Evolutionary conservation across 2,888 invertebrate species (phyloP).

Genomic region (Agrochola lychnidis): DNA sequence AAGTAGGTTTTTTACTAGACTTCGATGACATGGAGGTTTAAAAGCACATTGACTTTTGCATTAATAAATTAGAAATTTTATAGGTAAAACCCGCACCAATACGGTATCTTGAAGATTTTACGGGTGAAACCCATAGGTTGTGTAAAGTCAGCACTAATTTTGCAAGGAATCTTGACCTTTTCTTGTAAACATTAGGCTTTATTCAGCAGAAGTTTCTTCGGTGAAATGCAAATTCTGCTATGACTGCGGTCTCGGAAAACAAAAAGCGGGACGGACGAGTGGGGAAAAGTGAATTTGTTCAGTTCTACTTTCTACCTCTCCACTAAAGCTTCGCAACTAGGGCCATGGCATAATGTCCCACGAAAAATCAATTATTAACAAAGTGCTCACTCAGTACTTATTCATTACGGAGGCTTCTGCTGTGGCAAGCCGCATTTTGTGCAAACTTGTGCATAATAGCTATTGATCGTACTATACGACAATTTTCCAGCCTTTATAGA

Average conservation of each 20-base stretch:
- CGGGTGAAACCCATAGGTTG: not conserved
- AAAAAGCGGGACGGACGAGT: not conserved
- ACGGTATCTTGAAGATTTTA: too few relatives aligned
- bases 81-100: not conserved
- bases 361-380: not conserved
- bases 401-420: not conserved
- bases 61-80: not conserved
- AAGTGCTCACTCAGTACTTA: not conserved
- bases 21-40: not conserved
- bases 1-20: too few relatives aligned
- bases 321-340: too few relatives aligned
- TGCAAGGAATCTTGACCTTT: not conserved
- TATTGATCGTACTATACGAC: not conserved
- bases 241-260: not conserved
- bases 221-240: not conserved
- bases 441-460: not conserved
- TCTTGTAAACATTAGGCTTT: not conserved
- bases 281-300: not conserved
- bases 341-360: not conserved
- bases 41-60: not conserved
- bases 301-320: not conserved
- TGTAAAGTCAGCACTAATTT: not conserved
- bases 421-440: not conserved
- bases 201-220: not conserved
- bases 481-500: not conserved